Evolutionary conservation across 2,797 vertebrate species (phyloP), one percentile per base, ranked within the genome.

Genomic region (Falco concolor): DNA sequence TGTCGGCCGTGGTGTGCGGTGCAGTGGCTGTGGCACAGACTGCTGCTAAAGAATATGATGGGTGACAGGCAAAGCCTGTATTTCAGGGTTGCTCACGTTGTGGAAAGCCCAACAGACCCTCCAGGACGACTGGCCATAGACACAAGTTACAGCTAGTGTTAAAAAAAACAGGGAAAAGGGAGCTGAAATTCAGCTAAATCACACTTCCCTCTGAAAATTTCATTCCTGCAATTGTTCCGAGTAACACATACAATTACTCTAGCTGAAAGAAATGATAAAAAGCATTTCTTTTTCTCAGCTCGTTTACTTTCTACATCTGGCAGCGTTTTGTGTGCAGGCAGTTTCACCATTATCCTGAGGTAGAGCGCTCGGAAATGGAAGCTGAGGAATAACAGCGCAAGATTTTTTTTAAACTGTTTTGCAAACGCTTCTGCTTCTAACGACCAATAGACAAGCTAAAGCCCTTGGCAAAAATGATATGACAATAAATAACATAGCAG

Each of bases 211-310:
- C 84, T 61, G 59, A 87, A 94, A 95, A 89, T 94, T 87, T 91
- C 49, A 47, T 87, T 93, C 87, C 85, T 63, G 52, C 89, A 64
- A 68, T 91, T 90, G 91, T 91, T 94, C 79, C 5, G 30, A 74
- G 85, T 49, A 90, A 94, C 84, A 88, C 5, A 3, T 94, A 86
- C 3, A 2, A 86, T 82, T 95, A 83, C 81, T 61, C n/a, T n/a
- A 79, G 70, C 91, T 87, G 94, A 92, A 92, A 89, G 93, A 95
- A 92, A 96, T 89, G 89, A 87, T 74, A 91, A 96, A 96, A 88
- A 68, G 54, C 38, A 34, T 94, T 96, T 93, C 2, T 21, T 93
- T 94, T 93, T 92, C 90, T 86, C 96, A 94, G 89, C 91, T 96
- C 84, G 54, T 96, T 97, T 96, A 49, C 88, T 94, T 87, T 89